These are phyloP conservation scores for Halisarca cf. caerulea DNA, from an alignment of 37 sponge, comb jelly and placozoan genomes.

Conservation along the genomic window DNA sequence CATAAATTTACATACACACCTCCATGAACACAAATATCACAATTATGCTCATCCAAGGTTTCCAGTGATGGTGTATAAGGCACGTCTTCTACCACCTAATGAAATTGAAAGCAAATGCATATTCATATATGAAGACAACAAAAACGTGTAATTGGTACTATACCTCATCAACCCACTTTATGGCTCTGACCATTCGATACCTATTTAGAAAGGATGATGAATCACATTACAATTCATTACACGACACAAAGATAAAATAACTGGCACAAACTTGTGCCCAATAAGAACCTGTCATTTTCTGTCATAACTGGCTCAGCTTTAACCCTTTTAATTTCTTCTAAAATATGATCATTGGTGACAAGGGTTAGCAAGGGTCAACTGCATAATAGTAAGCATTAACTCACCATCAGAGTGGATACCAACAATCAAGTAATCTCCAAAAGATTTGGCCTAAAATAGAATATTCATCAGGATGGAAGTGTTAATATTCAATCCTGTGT, in stretches of 20 bases:
- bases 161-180: constrained; percentile 98
- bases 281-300: background rate
- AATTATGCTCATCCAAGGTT: constrained; percentile 81
- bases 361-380: no score
- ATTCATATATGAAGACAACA: background rate
- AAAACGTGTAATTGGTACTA: background rate
- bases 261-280: background rate
- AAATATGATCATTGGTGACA: background rate
- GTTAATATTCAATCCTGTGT: background rate
- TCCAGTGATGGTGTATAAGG: constrained; percentile 84
- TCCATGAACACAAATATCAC: constrained; percentile 95
- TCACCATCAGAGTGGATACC: constrained; percentile 94
- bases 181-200: constrained; percentile 87
- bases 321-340: no score
- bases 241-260: no score
- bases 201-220: constrained; percentile 42
- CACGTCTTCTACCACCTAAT: constrained; percentile 86
- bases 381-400: no score
- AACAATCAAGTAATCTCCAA: constrained; percentile 89
- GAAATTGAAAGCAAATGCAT: no score
- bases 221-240: no score
- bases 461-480: background rate
- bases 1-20: constrained; percentile 39
- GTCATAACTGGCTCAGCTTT: no score
- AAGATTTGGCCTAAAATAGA: constrained; percentile 65